Conservation (phyloP, 2,113 vertebrate species). For the Campylomormyrus tamandua region DNA sequence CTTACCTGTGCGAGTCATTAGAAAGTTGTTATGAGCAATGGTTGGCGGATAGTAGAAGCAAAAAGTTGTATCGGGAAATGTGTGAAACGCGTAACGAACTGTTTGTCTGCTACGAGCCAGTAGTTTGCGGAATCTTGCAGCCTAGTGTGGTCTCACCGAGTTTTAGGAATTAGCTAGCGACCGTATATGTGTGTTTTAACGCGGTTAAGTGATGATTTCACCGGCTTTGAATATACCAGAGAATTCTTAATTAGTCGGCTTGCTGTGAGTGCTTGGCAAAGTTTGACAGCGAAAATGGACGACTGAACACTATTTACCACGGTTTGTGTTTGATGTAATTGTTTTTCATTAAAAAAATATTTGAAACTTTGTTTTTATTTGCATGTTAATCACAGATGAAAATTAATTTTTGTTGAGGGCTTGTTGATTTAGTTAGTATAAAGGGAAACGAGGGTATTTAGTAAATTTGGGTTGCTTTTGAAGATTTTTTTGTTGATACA, state of each 20-base stretch:
- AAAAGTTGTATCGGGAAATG: not conserved
- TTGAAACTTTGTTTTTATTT: not conserved
- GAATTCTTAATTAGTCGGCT: not conserved
- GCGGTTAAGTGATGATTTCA: not conserved
- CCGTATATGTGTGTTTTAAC: not conserved
- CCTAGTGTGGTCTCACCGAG: slow-evolving; percentile 4
- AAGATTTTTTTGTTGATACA: not conserved
- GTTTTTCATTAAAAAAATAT: not conserved
- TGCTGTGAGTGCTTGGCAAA: not conserved
- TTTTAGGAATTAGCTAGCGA: slow-evolving; percentile 14
- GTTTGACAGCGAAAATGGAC: slow-evolving; percentile 8
- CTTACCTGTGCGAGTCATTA: slow-evolving; percentile 24
- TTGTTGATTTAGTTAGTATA: not conserved
- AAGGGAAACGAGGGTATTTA: not conserved
- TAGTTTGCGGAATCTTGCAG: slow-evolving; percentile 14
- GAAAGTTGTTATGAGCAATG: not conserved
- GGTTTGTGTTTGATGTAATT: slow-evolving; percentile 12
- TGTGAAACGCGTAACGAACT: not conserved
- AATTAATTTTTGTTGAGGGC: not conserved
- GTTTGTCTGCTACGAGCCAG: not conserved
- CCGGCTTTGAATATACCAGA: not conserved
- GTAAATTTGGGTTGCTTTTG: not conserved
- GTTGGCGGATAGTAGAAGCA: not conserved
- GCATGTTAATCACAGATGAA: not conserved
- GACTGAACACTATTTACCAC: not conserved